A percentile compares a stretch with the other conserved stretches of the same genome.
These are phyloP conservation scores for Euleptes europaea DNA, from an alignment of 2,113 vertebrate genomes.

Conservation along the genomic window DNA sequence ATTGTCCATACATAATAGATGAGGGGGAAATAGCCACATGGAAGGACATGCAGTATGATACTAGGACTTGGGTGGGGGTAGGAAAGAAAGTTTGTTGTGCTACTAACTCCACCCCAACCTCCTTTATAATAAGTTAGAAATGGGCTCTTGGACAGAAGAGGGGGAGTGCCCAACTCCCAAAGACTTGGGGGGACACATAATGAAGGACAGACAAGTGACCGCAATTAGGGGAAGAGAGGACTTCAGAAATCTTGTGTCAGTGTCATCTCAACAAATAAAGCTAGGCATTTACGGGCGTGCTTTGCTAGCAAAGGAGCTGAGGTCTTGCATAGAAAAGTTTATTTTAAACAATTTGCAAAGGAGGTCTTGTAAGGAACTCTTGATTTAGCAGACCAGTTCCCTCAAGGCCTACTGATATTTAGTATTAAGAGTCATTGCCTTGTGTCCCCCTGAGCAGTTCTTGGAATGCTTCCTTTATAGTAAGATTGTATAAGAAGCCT, in stretches of 20 bases:
- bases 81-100: not conserved
- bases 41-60: too few relatives aligned
- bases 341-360: not conserved
- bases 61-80: too few relatives aligned
- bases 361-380: not conserved
- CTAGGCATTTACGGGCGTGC: not conserved
- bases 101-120: not conserved
- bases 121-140: not conserved
- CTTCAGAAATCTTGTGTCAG: not conserved
- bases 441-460: not conserved
- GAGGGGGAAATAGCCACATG: too few relatives aligned
- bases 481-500: not conserved
- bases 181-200: not conserved
- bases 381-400: too few relatives aligned
- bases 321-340: not conserved
- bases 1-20: too few relatives aligned
- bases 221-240: not conserved
- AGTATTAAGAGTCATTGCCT: not conserved
- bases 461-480: not conserved
- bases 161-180: not conserved
- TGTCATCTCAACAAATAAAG: not conserved
- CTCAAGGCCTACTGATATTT: not conserved
- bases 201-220: not conserved
- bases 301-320: not conserved
- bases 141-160: not conserved